Evolutionary conservation across 2,888 invertebrate species (phyloP), one percentile per base, ranked within the genome.

Genomic region (Drosophila paranaensis): DNA sequence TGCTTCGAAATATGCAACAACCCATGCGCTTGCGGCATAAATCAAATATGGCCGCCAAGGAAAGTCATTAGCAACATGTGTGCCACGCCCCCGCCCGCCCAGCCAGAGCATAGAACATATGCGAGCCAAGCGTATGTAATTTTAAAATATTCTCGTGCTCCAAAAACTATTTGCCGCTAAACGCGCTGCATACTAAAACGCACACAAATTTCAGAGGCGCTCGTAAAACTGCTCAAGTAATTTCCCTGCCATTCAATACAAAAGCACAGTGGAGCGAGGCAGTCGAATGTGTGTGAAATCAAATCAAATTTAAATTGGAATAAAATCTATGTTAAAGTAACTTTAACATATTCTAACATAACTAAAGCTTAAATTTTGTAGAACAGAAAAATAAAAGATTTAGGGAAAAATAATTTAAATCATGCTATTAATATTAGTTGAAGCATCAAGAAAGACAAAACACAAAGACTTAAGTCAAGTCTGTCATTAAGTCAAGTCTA

Each of bases 101-200:
- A 30, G 14, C 25, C 14, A 63, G 46, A 51, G 50, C 64, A 65
- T 14, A 58, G 54, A 37, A 51, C 63, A 72, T 55, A 60, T 69
- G 70, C 40, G 35, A 51, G 27, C 51, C 51, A 69, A 75, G 63
- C 73, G 74, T 74, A 65, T 84, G 71, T 85, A 70, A 85, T 85
- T 81, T 74, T 46, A 65, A 56, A 72, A 69, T 74, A 75, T 84
- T 81, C 54, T 61, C 75, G 74, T 85, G 77, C 82, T 79, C 79
- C 70, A 74, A 82, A 89, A 85, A 89, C 90, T 88, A 88, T 89
- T 85, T 89, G 72, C 71, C 75, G 71, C 77, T 64, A 57, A 64
- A 39, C 79, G 88, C 62, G 60, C 42, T 60, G 85, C 85, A 89
- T 84, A 88, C 82, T 74, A 88, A 89, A 79, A 60, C 42, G 65